Conservation (phyloP, 2,113 vertebrate species). For the Heptranchias perlo region DNA sequence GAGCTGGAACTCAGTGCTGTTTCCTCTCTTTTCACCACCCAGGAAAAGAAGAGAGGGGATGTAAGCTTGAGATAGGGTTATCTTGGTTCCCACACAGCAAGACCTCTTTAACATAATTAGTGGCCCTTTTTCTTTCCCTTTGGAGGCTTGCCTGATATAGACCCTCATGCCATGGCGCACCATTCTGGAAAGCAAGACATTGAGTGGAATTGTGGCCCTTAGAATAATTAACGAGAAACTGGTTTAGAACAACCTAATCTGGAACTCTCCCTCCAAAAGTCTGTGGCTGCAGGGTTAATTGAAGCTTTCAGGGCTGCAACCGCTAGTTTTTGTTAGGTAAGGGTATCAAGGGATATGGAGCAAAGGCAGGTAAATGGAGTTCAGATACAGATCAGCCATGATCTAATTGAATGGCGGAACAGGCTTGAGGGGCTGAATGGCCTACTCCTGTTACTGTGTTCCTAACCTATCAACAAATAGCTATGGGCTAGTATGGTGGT, state of each 20-base stretch:
- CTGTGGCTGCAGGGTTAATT: background rate
- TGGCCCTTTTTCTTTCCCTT: too few species aligned
- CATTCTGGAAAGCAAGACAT: background rate
- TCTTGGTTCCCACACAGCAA: background rate
- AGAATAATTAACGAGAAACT: background rate
- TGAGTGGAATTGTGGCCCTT: background rate
- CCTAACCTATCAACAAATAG: background rate
- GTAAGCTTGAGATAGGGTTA: background rate
- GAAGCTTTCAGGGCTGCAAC: background rate
- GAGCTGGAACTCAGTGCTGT: background rate
- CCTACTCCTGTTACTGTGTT: background rate
- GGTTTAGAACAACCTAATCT: background rate
- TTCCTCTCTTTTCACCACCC: background rate
- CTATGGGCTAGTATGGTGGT: background rate
- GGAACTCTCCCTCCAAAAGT: background rate
- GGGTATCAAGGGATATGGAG: background rate
- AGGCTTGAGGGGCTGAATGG: background rate
- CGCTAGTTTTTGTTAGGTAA: background rate
- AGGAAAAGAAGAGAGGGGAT: background rate
- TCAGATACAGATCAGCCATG: background rate
- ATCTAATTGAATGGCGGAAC: background rate
- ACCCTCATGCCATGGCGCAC: too few species aligned
- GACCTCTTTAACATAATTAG: background rate
- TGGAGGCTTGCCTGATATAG: too few species aligned
- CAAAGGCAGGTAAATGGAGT: background rate